A percentile compares a stretch with the other conserved stretches of the same genome.
These are phyloP conservation scores for Myodes glareolus DNA, from an alignment of 2,113 vertebrate genomes.

Conservation along the genomic window DNA sequence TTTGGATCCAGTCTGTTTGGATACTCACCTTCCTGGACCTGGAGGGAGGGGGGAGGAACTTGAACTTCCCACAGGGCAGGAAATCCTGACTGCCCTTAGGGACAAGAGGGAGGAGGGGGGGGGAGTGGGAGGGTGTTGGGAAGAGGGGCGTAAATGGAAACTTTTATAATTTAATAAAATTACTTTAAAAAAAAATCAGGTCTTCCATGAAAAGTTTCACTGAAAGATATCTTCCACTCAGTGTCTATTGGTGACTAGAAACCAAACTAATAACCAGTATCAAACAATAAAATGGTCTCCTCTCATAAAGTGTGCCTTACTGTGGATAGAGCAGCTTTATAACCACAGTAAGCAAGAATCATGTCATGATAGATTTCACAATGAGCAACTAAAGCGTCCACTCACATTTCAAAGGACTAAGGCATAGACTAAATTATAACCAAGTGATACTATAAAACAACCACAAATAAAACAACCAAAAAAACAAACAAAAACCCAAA, in stretches of 20 bases:
- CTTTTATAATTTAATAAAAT: too few species aligned
- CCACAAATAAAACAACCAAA: background rate
- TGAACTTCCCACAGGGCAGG: too few species aligned
- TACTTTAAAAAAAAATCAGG: too few species aligned
- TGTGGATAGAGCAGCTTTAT: background rate
- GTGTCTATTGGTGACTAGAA: background rate
- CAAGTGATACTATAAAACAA: background rate
- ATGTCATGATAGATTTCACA: background rate
- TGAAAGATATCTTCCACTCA: background rate
- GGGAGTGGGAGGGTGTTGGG: too few species aligned
- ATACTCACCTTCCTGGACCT: too few species aligned
- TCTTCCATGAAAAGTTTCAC: too few species aligned
- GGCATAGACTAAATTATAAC: background rate
- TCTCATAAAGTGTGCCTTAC: background rate
- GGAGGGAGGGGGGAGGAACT: too few species aligned
- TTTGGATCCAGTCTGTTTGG: too few species aligned
- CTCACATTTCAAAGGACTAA: background rate
- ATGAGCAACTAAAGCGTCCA: background rate
- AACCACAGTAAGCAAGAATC: background rate
- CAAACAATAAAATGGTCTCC: background rate
- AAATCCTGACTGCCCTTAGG: too few species aligned
- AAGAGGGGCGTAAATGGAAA: too few species aligned
- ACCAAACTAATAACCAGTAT: rapidly evolving
- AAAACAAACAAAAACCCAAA: background rate
- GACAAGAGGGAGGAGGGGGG: too few species aligned